Conservation (phyloP, 2,113 vertebrate genomes). For the Chinchilla lanigera region DNA sequence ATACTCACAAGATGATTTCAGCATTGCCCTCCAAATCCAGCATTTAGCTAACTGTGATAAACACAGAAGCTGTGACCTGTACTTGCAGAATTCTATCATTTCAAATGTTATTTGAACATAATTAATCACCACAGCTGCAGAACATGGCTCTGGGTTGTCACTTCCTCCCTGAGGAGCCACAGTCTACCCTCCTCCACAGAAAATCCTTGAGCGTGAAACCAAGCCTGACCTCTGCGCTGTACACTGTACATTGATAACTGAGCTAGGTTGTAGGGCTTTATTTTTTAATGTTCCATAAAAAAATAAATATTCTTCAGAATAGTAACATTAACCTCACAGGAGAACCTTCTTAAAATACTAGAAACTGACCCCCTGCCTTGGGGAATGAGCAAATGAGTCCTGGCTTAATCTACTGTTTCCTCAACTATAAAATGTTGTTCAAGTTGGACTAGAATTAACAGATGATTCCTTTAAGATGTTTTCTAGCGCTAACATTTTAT, state of each 20-base stretch:
- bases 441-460: constrained; percentile 58
- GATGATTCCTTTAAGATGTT: constrained; percentile 43
- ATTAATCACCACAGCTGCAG: constrained; percentile 57
- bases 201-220: constrained; percentile 49
- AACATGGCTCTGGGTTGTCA: not conserved
- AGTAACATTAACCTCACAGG: constrained; percentile 56
- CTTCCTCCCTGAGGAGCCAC: constrained; percentile 3
- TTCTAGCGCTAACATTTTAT: constrained; percentile 39
- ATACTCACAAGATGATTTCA: constrained; percentile 48
- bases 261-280: constrained; percentile 15
- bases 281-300: constrained; percentile 24
- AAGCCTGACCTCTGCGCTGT: constrained; percentile 20
- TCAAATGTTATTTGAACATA: constrained; percentile 65
- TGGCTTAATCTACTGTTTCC: constrained; percentile 45
- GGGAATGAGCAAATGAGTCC: constrained; percentile 35
- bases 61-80: constrained; percentile 25
- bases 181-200: constrained; percentile 27
- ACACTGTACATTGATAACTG: constrained; percentile 27
- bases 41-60: constrained; percentile 48
- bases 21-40: constrained; percentile 36
- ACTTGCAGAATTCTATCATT: constrained; percentile 68
- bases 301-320: constrained; percentile 57
- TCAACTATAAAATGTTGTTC: constrained; percentile 58
- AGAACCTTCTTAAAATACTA: constrained; percentile 51
- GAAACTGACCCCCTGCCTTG: constrained; percentile 36